Conservation (phyloP, 1,140 invertebrate genomes). For the Drosophila lowei region DNA sequence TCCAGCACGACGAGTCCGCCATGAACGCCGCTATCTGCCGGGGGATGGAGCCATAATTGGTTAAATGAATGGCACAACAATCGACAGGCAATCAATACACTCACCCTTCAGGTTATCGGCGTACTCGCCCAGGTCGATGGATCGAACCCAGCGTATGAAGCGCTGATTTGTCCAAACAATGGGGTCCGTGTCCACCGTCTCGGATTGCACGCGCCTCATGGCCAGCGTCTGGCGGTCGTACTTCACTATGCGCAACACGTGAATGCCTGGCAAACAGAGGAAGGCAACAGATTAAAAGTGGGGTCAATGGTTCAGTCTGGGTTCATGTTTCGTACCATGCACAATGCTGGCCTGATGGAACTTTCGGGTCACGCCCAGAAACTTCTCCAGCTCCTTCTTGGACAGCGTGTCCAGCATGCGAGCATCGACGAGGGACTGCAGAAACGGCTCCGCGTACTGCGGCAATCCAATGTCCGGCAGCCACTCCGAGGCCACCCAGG, state of each 20-base stretch:
- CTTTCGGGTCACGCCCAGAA: slow-evolving; percentile 94
- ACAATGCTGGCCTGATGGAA: slow-evolving; percentile 97
- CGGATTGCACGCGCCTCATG: slow-evolving; percentile 93
- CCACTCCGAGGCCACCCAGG: slow-evolving; percentile 96
- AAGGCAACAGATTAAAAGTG: neutral
- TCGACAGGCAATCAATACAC: slow-evolving; percentile 38
- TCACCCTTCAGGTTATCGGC: slow-evolving; percentile 96
- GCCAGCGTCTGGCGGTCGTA: slow-evolving; percentile 95
- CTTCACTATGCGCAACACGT: slow-evolving; percentile 94
- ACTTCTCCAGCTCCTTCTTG: slow-evolving; percentile 97
- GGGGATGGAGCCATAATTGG: slow-evolving; percentile 19
- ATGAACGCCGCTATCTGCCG: slow-evolving; percentile 94
- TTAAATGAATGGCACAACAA: slow-evolving; percentile 39
- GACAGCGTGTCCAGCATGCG: slow-evolving; percentile 95
- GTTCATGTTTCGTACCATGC: slow-evolving; percentile 86
- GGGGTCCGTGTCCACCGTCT: slow-evolving; percentile 93
- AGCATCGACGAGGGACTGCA: slow-evolving; percentile 95
- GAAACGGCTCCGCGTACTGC: slow-evolving; percentile 94
- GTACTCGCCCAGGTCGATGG: slow-evolving; percentile 96
- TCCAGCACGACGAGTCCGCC: slow-evolving; percentile 96
- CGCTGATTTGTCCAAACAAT: slow-evolving; percentile 97
- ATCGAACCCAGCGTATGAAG: slow-evolving; percentile 95
- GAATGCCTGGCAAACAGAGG: slow-evolving; percentile 86
- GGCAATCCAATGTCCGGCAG: slow-evolving; percentile 94
- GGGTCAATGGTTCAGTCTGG: neutral